Conservation (phyloP, 2,113 vertebrate species). For the Oxyruncus cristatus region DNA sequence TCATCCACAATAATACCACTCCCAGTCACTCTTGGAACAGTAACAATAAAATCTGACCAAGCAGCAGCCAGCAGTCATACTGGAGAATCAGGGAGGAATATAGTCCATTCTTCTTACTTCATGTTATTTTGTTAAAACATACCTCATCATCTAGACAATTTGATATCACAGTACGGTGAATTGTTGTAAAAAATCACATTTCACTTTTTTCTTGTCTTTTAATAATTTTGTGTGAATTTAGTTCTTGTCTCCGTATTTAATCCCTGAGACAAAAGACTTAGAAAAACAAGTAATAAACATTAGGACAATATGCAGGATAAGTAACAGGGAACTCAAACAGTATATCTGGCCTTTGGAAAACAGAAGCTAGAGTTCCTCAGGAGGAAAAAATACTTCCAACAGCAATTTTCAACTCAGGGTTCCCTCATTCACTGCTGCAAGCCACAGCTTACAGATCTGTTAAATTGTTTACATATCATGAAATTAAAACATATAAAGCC, state of each 20-base stretch:
- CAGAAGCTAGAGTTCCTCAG: background rate
- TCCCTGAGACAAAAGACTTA: background rate
- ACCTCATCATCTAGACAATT: background rate
- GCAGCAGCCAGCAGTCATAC: background rate
- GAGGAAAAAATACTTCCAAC: background rate
- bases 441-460: background rate
- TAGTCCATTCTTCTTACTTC: background rate
- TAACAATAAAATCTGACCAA: background rate
- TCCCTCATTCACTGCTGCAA: background rate
- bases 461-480: fast-evolving
- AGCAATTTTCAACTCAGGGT: background rate
- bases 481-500: background rate
- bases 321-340: background rate
- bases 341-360: background rate
- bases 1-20: background rate
- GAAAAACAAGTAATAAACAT: background rate
- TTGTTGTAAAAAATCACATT: background rate
- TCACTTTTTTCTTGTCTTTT: background rate
- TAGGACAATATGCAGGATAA: background rate
- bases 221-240: background rate
- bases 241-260: background rate
- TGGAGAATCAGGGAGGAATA: background rate
- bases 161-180: background rate
- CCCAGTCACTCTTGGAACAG: background rate
- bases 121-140: background rate